Percentiles rank a stretch among this genome's conserved stretches.
Conservation (phyloP, 2,113 vertebrate genomes). For the Corapipo altera region DNA sequence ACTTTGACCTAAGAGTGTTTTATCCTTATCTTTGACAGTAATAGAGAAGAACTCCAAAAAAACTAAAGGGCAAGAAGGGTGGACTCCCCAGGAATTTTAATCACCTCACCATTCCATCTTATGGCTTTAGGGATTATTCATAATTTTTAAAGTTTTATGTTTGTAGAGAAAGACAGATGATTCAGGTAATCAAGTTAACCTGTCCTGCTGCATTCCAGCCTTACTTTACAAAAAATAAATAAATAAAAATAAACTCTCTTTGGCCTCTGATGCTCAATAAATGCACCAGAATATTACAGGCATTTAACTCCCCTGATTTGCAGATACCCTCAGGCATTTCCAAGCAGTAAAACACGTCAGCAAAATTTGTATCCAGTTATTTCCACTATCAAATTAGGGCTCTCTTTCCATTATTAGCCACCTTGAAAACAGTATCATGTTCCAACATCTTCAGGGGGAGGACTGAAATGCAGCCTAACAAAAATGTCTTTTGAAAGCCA, state of each 20-base stretch:
- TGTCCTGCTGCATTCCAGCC: neutral
- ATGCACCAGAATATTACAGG: neutral
- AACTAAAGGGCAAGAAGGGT: neutral
- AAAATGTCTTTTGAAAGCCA: neutral
- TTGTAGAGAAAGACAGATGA: neutral
- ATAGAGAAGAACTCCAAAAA: neutral
- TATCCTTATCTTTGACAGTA: neutral
- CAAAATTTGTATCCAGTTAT: neutral
- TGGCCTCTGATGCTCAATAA: neutral
- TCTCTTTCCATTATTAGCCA: neutral
- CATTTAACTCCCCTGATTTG: neutral
- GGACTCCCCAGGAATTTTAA: neutral
- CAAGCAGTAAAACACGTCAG: neutral
- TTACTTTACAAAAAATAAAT: neutral
- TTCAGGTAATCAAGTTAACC: neutral
- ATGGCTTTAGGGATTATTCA: neutral
- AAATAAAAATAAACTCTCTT: fast-evolving
- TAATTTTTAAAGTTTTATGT: neutral
- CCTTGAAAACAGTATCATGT: neutral
- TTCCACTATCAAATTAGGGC: neutral
- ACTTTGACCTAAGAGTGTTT: neutral
- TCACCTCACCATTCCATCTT: neutral
- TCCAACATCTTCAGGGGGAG: neutral
- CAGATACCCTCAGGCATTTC: neutral
- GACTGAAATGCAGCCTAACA: neutral